Conservation (phyloP, 2,113 vertebrate species). For the Thomomys bottae region DNA sequence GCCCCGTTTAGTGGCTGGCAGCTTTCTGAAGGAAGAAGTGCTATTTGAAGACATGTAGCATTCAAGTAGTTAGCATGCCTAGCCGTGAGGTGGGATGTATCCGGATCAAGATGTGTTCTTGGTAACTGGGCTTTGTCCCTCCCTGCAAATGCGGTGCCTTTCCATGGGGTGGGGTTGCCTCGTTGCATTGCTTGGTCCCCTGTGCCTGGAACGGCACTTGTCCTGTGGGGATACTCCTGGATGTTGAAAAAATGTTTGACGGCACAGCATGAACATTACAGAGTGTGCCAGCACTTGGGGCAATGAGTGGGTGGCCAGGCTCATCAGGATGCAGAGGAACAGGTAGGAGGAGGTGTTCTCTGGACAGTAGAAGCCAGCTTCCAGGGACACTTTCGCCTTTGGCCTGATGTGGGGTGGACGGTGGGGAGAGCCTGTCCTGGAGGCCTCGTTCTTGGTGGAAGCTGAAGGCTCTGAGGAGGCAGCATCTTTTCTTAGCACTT, state of each 20-base stretch:
- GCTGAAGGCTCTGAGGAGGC: not conserved
- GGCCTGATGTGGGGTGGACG: not conserved
- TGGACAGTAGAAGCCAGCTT: rapidly evolving
- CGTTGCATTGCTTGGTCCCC: not conserved
- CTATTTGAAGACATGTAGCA: not conserved
- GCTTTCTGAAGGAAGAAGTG: constrained; percentile 22
- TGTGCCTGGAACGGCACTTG: not conserved
- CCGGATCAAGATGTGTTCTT: not conserved
- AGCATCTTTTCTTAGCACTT: not conserved
- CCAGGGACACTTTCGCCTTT: rapidly evolving
- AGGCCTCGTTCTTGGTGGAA: not conserved
- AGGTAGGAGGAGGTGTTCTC: not conserved
- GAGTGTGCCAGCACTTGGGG: not conserved
- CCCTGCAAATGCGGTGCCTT: not conserved
- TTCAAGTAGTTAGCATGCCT: no score
- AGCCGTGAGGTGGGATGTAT: no score
- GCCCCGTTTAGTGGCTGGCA: not conserved
- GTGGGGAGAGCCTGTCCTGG: rapidly evolving
- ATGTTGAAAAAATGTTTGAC: not conserved
- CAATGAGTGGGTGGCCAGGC: not conserved
- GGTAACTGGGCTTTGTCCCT: not conserved
- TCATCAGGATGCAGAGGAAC: not conserved
- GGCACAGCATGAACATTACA: not conserved
- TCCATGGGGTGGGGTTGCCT: not conserved
- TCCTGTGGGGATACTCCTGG: not conserved